Conservation (phyloP, 2,797 vertebrate species). For the Ptychobarbus kaznakovi region DNA sequence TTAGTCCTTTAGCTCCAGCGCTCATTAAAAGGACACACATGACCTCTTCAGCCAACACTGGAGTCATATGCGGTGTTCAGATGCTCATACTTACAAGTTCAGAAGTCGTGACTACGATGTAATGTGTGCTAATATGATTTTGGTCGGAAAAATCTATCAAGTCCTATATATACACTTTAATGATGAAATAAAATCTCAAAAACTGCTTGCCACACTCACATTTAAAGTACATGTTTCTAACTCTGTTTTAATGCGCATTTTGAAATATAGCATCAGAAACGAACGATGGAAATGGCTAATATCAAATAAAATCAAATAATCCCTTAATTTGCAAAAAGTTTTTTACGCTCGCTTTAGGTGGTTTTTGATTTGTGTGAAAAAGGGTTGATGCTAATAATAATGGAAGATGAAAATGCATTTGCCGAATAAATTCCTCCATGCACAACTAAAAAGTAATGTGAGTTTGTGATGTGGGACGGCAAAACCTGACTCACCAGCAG, state of each 20-base stretch:
- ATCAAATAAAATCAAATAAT: no score
- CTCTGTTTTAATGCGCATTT: not conserved
- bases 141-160: not conserved
- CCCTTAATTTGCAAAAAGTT: no score
- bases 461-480: no score
- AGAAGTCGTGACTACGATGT: not conserved
- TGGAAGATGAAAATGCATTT: no score
- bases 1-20: not conserved
- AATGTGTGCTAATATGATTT: not conserved
- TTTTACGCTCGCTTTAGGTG: no score
- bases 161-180: no score
- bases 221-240: not conserved
- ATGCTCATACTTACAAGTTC: not conserved
- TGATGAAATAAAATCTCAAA: not conserved
- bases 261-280: not conserved
- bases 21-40: slow-evolving; percentile 26
- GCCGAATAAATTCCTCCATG: no score
- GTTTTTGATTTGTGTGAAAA: no score
- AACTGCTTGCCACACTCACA: not conserved
- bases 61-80: not conserved
- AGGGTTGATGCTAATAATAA: no score
- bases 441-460: no score
- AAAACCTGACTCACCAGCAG: no score
- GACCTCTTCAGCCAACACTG: not conserved
- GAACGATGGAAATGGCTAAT: no score